Base-by-base conservation (phyloP, 2,888 invertebrate species). In the Xylota sylvarum region DNA sequence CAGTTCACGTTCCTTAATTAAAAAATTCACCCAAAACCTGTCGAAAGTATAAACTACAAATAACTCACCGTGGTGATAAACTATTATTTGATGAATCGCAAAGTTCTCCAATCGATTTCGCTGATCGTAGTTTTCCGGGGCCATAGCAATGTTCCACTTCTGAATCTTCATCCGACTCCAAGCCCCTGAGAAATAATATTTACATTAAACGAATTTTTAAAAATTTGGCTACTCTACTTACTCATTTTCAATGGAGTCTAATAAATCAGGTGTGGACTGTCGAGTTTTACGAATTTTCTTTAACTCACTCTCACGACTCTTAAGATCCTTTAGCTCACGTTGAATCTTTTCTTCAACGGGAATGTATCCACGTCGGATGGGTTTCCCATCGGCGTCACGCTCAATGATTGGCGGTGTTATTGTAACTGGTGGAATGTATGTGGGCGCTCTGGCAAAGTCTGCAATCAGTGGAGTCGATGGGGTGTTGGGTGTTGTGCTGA, bases 261-360 rank as follows among this genome's bases (percentile, higher is more conserved):
- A 93, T 65, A 94, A 91, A 91, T 95, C 94, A 0, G 94, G 94
- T 84, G 96, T 96, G 70, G 95, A 95, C 32, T 94, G 94, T 78
- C 94, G 92, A 81, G 94, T 93, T 91, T 94, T 94, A 87, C 96
- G 93, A 93, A 95, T 94, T 88, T 94, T 93, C 94, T 96, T 96
- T 52, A 97, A 93, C 90, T 97, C 97, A 88, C 96, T 95, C 90
- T 97, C 97, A 73, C 97, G 94, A 88, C 95, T 95, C 90, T 96
- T 96, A 94, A 97, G 96, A 89, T 98, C 97, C 90, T 95, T 94
- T 65, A 98, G 93, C 92, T 98, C 98, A 87, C 95, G 95, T 90
- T 97, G 96, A 89, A 98, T 98, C 92, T 97, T 97, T 89, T 97
- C 96, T 91, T 98, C 97, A 2, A 97, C 97, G 0, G 97, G 96